Percentiles rank a stretch among this genome's conserved stretches.
Evolutionary conservation across 2,113 vertebrate species (phyloP).

Genomic region (Dromaius novaehollandiae): DNA sequence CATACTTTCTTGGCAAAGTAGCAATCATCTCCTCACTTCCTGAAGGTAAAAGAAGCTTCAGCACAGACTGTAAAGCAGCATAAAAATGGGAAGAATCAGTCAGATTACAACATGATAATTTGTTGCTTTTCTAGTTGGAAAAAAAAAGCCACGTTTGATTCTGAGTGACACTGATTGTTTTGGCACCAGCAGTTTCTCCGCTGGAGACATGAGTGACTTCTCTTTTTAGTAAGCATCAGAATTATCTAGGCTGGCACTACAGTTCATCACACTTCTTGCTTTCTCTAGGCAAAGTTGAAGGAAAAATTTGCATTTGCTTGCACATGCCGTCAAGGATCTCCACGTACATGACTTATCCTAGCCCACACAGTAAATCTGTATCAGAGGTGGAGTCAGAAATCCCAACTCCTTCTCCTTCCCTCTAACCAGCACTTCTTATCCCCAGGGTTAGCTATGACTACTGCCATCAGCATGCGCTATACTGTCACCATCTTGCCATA

Average conservation of each 20-base stretch:
- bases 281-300: constrained; percentile 43
- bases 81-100: constrained; percentile 59
- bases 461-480: neutral
- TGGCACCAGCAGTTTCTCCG: constrained; percentile 6
- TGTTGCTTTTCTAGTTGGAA: constrained; percentile 48
- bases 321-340: neutral
- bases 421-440: neutral
- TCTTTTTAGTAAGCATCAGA: constrained; percentile 3
- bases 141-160: constrained; percentile 27
- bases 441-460: neutral
- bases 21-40: constrained; percentile 39
- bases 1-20: constrained; percentile 54
- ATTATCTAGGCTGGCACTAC: constrained; percentile 18
- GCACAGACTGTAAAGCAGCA: constrained; percentile 26
- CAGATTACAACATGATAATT: constrained; percentile 47
- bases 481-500: neutral
- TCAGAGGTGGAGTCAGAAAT: neutral
- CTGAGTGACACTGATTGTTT: constrained; percentile 9
- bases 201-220: constrained; percentile 31
- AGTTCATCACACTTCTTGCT: constrained; percentile 22
- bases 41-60: constrained; percentile 53
- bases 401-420: neutral
- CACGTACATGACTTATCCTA: neutral
- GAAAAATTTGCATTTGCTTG: constrained; percentile 36
- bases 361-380: neutral